phyloP scores from a whole-genome alignment of 2,888 invertebrate species.

The Polylopha cassiicola region DNA sequence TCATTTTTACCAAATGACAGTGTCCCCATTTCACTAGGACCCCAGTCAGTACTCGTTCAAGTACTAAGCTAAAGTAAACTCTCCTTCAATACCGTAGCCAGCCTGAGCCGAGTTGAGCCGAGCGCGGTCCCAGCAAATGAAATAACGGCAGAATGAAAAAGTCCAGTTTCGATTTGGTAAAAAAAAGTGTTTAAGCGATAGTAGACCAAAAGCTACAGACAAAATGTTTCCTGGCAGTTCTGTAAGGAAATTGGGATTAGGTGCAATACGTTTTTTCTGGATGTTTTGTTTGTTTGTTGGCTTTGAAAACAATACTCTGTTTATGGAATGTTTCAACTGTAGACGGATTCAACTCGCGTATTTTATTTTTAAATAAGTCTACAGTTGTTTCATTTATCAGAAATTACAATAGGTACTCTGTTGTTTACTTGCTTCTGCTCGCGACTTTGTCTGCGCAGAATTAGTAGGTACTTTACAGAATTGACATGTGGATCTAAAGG shows the following conservation, averaged over 20 bases:
- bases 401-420: too few relatives aligned
- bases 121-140: constrained; percentile 34
- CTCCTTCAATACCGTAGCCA: constrained; percentile 9
- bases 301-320: too few relatives aligned
- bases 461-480: too few relatives aligned
- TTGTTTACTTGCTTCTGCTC: too few relatives aligned
- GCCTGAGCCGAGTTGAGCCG: constrained; percentile 33
- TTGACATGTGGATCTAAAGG: too few relatives aligned
- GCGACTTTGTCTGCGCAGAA: too few relatives aligned
- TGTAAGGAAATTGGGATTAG: constrained; percentile 9
- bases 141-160: constrained; percentile 35
- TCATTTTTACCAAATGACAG: too few relatives aligned
- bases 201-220: constrained; percentile 15
- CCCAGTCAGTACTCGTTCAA: neutral
- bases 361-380: too few relatives aligned
- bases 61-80: constrained; percentile 3
- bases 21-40: too few relatives aligned
- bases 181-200: constrained; percentile 17
- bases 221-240: constrained; percentile 9
- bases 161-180: constrained; percentile 23
- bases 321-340: too few relatives aligned
- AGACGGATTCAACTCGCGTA: too few relatives aligned
- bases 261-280: constrained; percentile 12
- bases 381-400: too few relatives aligned
- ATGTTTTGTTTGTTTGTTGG: constrained; percentile 3